Evolutionary conservation across 2,888 invertebrate genomes (phyloP), one percentile per base, ranked within the genome.

Genomic region (Ophion ellenae): DNA sequence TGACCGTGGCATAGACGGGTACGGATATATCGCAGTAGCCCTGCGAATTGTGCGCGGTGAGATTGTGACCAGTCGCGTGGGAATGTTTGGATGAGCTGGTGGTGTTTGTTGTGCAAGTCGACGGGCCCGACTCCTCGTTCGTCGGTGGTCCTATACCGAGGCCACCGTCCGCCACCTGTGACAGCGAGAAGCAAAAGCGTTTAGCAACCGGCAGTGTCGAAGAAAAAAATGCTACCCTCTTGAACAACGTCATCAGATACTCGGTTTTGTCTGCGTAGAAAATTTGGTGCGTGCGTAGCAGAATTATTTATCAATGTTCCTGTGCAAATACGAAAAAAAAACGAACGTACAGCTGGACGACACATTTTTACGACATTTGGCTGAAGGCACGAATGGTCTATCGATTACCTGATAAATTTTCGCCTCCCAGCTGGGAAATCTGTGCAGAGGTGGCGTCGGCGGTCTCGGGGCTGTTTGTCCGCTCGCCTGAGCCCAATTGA

Each of bases 391-490:
- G 90, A 82, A 40, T 1, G 40, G 1, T 40, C 40, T 1, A 5
- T 40, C 40, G 9, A 92, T 93, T 90, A 98, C 97, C 95, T 98
- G 98, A 94, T 99, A 99, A 91, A 99, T 98, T 93, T 98, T 97
- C n/a, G 98, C 98, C 94, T 99, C 98, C 98, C 98, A 98, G 90
- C 97, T 97, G 5, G 98, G 98, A 93, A 98, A 98, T 92, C 98
- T 95, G 93, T 99, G 98, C 79, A 98, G 94, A 0, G 98, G 98
- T 36, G 98, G 98, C 0, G 98, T 98, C 17, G 98, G 98, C 0
- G 98, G 97, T 87, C 96, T 95, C 2, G 95, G 95, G 59, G 93
- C 94, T 59, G 93, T 93, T 87, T 93, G 92, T 57, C 90, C 90
- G 94, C 94, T 24, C 95, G 96, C 11, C 95, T 95, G 81, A 88